Evolutionary conservation across 2,113 vertebrate genomes (phyloP).

Genomic region (Nanorana parkeri): DNA sequence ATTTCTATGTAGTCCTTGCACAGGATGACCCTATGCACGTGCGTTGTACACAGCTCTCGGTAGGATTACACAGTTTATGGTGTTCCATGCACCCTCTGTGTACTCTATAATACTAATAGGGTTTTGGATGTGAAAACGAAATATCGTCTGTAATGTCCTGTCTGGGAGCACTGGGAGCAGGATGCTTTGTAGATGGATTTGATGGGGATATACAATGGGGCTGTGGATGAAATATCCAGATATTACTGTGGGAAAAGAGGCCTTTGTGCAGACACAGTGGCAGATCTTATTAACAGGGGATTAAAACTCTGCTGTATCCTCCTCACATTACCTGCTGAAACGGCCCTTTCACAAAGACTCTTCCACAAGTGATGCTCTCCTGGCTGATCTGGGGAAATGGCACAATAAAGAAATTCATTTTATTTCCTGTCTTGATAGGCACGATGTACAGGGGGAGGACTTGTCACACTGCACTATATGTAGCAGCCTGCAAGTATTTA

Average conservation of each 20-base stretch:
- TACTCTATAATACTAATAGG: no score
- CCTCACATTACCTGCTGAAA: conserved; percentile 45
- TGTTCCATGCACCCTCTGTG: no score
- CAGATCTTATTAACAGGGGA: conserved; percentile 20
- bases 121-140: background rate
- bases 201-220: background rate
- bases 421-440: no score
- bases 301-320: conserved; percentile 22
- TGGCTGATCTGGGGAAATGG: conserved; percentile 13
- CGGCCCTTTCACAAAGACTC: conserved; percentile 14
- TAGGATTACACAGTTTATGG: no score
- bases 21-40: background rate
- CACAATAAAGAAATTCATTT: background rate
- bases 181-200: background rate
- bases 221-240: background rate
- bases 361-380: conserved; percentile 4
- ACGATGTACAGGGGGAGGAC: background rate
- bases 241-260: conserved; percentile 30
- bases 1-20: no score
- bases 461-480: no score
- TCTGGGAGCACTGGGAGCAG: background rate
- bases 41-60: background rate
- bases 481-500: no score
- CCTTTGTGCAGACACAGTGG: conserved; percentile 23
- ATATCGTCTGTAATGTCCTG: background rate